These are phyloP conservation scores for Dicyrtomina minuta DNA, from an alignment of 2,888 invertebrate genomes.

Conservation along the genomic window DNA sequence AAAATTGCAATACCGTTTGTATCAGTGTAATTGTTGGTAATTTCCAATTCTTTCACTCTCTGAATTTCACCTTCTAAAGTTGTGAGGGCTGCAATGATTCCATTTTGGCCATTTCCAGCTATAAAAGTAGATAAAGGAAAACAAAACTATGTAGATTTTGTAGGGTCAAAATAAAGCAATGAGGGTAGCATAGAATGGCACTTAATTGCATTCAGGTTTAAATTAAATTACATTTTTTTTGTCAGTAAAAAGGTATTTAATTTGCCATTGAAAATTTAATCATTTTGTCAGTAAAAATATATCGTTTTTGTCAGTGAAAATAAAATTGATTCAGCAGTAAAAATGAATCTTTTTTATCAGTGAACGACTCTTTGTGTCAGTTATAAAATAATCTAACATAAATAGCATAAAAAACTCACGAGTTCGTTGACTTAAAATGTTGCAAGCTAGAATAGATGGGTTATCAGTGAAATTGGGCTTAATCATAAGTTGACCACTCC, in stretches of 20 bases:
- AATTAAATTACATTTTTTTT: too few relatives aligned
- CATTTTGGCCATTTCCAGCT: constrained; percentile 12
- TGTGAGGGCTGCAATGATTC: neutral
- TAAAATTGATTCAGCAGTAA: neutral
- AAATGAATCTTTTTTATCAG: too few relatives aligned
- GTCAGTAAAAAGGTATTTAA: too few relatives aligned
- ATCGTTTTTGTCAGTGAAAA: neutral
- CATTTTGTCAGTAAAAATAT: too few relatives aligned
- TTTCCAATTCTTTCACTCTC: constrained; percentile 34
- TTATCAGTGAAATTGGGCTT: constrained; percentile 49
- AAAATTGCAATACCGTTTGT: constrained; percentile 40
- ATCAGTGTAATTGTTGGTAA: constrained; percentile 31
- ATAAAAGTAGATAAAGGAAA: neutral
- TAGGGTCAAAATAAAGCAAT: constrained; percentile 1
- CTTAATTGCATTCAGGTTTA: too few relatives aligned
- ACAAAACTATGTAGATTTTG: too few relatives aligned
- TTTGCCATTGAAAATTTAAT: too few relatives aligned
- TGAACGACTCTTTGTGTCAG: too few relatives aligned
- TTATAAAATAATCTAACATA: too few relatives aligned
- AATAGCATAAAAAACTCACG: constrained; percentile 11
- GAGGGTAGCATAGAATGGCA: too few relatives aligned
- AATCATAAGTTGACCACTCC: constrained; percentile 43
- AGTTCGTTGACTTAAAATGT: constrained; percentile 20
- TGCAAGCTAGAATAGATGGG: constrained; percentile 41
- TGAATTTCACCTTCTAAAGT: constrained; percentile 32